Evolutionary conservation across 2,113 vertebrate genomes (phyloP).

Genomic region (Melanostigma gelatinosum): DNA sequence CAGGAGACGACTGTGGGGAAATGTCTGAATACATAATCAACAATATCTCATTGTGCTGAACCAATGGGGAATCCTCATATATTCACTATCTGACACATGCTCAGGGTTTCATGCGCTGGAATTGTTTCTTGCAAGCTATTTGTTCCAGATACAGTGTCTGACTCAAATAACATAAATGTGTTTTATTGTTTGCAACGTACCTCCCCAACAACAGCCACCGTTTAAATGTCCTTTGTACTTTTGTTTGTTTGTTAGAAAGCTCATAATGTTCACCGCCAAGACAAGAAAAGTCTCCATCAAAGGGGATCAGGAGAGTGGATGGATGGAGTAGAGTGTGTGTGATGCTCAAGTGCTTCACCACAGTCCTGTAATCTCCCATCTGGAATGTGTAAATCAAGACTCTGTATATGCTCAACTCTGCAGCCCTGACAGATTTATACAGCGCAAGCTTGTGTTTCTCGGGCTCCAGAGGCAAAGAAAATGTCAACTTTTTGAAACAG

Average conservation of each 20-base stretch:
- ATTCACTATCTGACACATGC: conserved; percentile 61
- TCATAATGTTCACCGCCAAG: conserved; percentile 60
- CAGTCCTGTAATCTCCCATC: conserved; percentile 79
- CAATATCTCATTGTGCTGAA: conserved; percentile 70
- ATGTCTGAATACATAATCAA: conserved; percentile 69
- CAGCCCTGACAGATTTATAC: conserved; percentile 83
- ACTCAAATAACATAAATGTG: conserved; percentile 57
- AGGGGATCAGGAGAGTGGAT: conserved; percentile 46
- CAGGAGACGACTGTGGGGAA: conserved; percentile 61
- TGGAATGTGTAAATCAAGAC: conserved; percentile 84
- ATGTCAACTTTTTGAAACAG: conserved; percentile 79
- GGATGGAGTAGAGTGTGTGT: conserved; percentile 52
- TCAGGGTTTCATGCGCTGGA: conserved; percentile 55
- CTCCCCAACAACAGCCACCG: conserved; percentile 49
- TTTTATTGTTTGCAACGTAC: conserved; percentile 56
- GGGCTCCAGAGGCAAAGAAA: conserved; percentile 77
- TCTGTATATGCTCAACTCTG: conserved; percentile 79
- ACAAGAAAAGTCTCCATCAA: conserved; percentile 66
- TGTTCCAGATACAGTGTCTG: conserved; percentile 60
- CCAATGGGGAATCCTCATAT: conserved; percentile 58
- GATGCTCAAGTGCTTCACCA: conserved; percentile 69
- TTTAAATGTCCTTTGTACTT: conserved; percentile 60
- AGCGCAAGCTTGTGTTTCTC: conserved; percentile 74
- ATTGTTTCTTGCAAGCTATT: conserved; percentile 51
- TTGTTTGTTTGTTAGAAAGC: conserved; percentile 74